Evolutionary conservation across 2,797 vertebrate genomes (phyloP), one percentile per base, ranked within the genome.

Genomic region (Squalus acanthias): DNA sequence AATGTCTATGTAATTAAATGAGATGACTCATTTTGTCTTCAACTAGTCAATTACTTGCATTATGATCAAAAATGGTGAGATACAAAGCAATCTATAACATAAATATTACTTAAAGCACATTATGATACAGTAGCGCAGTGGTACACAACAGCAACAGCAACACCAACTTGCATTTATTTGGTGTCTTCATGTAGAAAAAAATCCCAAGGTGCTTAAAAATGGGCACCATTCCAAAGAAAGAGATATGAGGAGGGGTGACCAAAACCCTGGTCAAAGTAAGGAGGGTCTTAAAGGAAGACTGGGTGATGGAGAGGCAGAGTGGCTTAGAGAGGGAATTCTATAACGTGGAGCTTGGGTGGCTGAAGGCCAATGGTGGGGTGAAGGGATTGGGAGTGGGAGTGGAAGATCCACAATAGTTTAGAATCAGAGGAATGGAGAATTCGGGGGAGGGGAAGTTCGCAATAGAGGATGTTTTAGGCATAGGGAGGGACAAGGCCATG

Each of bases 1-100:
- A 92, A 17, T 63, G 89, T 92, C 57, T 63, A 92, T 65, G 65
- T 65, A 92, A 92, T 92, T 33, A 92, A 92, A 63, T 92, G 33
- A 92, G 15, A 39, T 39, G 57, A 39, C 89, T n/a, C 57, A 92
- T 92, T 65, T 63, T 91, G 57, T 10, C 57, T 91, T 91, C 88
- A 91, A 60, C 88, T 22, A 20, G 89, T 60, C 60, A 92, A 65
- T 63, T 65, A 63, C 15, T 92, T 92, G 60, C 33, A 8, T 92
- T 65, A 92, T 65, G 89, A n/a, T 63, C 60, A 92, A 65, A 92
- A 65, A n/a, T 65, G 57, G 89, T 20, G 33, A 65, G 33, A n/a
- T 65, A 33, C 29, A n/a, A 65, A 92, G 89, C 13, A 92, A n/a
- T 92, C 57, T 92, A 33, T 65, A n/a, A n/a, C 13, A 63, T 17